A percentile compares a stretch with the other conserved stretches of the same genome.
These are phyloP conservation scores for Climacteris rufus DNA, from an alignment of 2,113 vertebrate species.

Conservation along the genomic window DNA sequence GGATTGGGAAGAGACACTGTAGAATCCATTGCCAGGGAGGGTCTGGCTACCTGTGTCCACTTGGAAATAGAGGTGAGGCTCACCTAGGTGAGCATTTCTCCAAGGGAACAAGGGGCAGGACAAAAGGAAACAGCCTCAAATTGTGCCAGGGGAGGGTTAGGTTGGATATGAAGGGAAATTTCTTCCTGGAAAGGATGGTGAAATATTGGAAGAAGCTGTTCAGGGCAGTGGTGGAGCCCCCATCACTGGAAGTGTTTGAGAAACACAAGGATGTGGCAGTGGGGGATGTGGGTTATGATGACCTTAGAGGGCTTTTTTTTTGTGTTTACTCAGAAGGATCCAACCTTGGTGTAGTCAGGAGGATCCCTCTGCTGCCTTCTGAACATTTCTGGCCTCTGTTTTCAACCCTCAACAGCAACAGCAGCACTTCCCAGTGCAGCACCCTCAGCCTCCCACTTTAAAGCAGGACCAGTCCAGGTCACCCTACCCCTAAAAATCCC, in stretches of 20 bases:
- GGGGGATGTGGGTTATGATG: rapidly evolving
- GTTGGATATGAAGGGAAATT: not conserved
- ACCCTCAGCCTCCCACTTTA: not conserved
- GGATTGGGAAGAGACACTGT: constrained; percentile 86
- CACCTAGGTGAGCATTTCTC: rapidly evolving
- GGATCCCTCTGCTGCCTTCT: not conserved
- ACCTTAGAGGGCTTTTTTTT: not conserved
- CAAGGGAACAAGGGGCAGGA: not conserved
- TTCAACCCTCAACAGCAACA: not conserved
- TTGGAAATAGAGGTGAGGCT: constrained; percentile 87
- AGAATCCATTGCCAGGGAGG: constrained; percentile 85
- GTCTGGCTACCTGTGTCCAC: constrained; percentile 86
- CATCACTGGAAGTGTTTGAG: rapidly evolving
- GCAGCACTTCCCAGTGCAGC: not conserved
- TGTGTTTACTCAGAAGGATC: too few relatives aligned
- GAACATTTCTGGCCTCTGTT: not conserved
- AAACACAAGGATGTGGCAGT: not conserved
- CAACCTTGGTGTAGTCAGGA: not conserved
- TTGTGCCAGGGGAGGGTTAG: not conserved
- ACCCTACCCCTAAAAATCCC: not conserved
- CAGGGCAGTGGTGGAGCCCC: not conserved
- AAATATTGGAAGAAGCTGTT: too few relatives aligned
- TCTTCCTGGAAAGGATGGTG: rapidly evolving
- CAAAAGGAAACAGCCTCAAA: too few relatives aligned
- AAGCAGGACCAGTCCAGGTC: not conserved